Evolutionary conservation across 2,888 invertebrate genomes (phyloP), one percentile per base, ranked within the genome.

Genomic region (Pammene aurita): DNA sequence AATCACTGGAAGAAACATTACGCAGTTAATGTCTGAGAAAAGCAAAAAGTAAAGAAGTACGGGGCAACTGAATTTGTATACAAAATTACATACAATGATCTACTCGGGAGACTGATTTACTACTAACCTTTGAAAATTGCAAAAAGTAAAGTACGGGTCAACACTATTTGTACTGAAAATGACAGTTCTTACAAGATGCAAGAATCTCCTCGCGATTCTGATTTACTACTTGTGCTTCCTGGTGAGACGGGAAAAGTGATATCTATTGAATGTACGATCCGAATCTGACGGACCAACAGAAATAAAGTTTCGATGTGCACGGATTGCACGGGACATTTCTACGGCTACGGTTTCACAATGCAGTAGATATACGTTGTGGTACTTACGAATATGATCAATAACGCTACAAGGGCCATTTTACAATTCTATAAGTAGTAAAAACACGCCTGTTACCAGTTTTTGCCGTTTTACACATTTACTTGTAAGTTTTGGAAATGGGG

Each of bases 1-100:
- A 73, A 50, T 63, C 67, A 72, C 72, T 80, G 77, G 80, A 84
- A 80, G 77, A 55, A 57, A 48, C 68, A 38, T 64, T 52, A 34
- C 11, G 50, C 41, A 58, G 44, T 60, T 58, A 44, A 41, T 18
- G 13, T 38, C 46, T 46, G 18, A 41, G 56, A 38, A 57, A 50
- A 11, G 11, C 50, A 38, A 61, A 16, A 10, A 10, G 13, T 26
- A 48, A n/a, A 35, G 1, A 48, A 11, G 11, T 38, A 35, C 46
- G 6, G 34, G 7, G 14, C 26, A 26, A 16, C 38, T 9, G 26
- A 26, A 7, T 10, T 41, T 50, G 26, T 54, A 54, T 9, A 7
- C 4, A 54, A 52, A 34, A 54, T 54, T 34, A 34, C 54, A 54
- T 26, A n/a, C 34, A 54, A 5, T n/a, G 9, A 14, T 46, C 14